Base-by-base conservation (phyloP, 1,140 invertebrate genomes). In the Zaprionus lachaisei region DNA sequence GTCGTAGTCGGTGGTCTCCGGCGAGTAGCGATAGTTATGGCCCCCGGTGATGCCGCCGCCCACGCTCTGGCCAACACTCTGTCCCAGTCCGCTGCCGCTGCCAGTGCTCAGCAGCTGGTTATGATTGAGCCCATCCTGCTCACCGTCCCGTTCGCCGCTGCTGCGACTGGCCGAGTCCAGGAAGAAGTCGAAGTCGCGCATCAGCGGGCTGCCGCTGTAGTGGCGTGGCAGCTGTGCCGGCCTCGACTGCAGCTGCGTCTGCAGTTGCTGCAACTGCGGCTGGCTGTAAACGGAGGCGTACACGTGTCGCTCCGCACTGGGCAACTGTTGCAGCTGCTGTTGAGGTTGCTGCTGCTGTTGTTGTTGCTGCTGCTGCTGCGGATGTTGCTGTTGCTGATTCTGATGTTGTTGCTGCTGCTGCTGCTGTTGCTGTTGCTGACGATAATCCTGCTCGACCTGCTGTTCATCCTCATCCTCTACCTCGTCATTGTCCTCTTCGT, bases 1-100 rank as follows among this genome's bases (percentile, higher is more conserved):
- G 92, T 98, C 98, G 92, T 97, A 98, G 90, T 99, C 98, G 24
- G 98, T 99, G 71, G 97, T 98, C 93, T 99, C 98, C 6, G 98
- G 97, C 47, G 97, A 99, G 49, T 98, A 94, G 9, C 97, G 98
- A 92, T 98, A 98, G 93, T 91, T 91, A 66, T 90, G 85, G 0
- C 79, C 78, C 3, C 79, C 81, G 0, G 68, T 71, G 3, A 87
- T 54, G 15, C 49, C 84, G 2, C 79, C 77, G 26, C 83, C 80
- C 15, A 85, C 77, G 15, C 63, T 70, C 38, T 72, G 70, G 17
- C 69, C 81, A 4, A 72, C 67, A 17, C 79, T 77, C 1, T 71
- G 73, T 12, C 83, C 79, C 1, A 75, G 4, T 2, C 56, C 73
- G 26, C 77, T 81, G 38, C 87, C 82, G 38, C 79, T 87, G 54